phyloP scores from a whole-genome alignment of 2,113 vertebrate species.

The Poecile atricapillus region DNA sequence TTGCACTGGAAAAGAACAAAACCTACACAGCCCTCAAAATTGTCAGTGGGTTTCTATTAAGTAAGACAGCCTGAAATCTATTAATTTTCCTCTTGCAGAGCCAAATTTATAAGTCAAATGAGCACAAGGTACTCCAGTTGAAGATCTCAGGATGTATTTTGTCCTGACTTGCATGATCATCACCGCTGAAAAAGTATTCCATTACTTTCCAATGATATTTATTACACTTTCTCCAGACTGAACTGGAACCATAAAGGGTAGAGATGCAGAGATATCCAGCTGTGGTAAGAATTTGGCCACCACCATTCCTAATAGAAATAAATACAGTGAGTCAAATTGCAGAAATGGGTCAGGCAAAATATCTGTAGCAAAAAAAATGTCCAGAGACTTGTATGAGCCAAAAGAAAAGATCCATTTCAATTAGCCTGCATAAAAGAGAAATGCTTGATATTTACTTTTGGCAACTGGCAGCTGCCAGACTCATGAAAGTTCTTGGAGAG shows the following conservation, averaged over 20 bases:
- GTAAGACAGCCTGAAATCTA: not conserved
- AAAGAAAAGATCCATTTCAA: not conserved
- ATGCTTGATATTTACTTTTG: slow-evolving; percentile 22
- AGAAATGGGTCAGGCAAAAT: not conserved
- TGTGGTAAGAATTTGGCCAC: not conserved
- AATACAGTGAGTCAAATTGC: not conserved
- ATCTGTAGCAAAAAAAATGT: not conserved
- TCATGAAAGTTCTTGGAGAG: not conserved
- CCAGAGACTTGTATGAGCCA: not conserved
- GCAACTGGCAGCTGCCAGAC: not conserved
- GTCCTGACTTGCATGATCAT: not conserved
- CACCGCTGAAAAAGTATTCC: not conserved
- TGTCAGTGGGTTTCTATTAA: not conserved
- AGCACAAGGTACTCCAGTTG: not conserved
- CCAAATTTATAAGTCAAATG: not conserved
- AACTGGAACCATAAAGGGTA: not conserved
- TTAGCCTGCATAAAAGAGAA: not conserved
- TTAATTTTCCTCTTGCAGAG: not conserved
- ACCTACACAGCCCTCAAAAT: not conserved
- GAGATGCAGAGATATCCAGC: not conserved
- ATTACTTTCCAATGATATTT: not conserved
- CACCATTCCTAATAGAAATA: not conserved
- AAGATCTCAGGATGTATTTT: not conserved
- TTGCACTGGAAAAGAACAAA: not conserved
- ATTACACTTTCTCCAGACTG: not conserved